Percentiles rank a stretch among this genome's conserved stretches.
These are phyloP conservation scores for Ophthalmolycus amberensis DNA, from an alignment of 2,113 vertebrate species.

Conservation along the genomic window DNA sequence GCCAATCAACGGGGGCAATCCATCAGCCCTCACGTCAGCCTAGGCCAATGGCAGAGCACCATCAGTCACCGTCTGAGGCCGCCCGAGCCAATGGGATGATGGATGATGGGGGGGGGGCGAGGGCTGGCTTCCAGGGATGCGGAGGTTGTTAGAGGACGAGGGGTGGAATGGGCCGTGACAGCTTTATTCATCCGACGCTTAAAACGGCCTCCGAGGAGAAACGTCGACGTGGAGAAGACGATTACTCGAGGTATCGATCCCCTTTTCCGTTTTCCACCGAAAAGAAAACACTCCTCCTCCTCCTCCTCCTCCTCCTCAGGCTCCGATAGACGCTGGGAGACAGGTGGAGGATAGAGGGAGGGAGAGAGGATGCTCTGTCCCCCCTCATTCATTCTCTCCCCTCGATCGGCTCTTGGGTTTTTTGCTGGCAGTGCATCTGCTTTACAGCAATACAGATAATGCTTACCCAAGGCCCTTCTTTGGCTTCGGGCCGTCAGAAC, in stretches of 20 bases:
- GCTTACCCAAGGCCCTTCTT: slow-evolving; percentile 60
- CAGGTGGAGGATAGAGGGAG: slow-evolving; percentile 38
- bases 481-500: slow-evolving; percentile 11
- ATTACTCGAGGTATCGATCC: slow-evolving; percentile 81
- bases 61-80: slow-evolving; percentile 49
- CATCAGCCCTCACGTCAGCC: slow-evolving; percentile 54
- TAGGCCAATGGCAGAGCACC: slow-evolving; percentile 65
- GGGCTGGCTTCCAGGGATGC: slow-evolving; percentile 63
- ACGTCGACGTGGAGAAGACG: slow-evolving; percentile 78
- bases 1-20: slow-evolving; percentile 76
- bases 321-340: slow-evolving; percentile 42
- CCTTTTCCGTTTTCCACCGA: slow-evolving; percentile 37
- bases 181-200: slow-evolving; percentile 82
- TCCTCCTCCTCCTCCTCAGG: slow-evolving; percentile 21
- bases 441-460: slow-evolving; percentile 71
- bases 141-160: slow-evolving; percentile 64
- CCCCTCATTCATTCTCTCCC: slow-evolving; percentile 36
- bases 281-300: slow-evolving; percentile 51
- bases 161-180: slow-evolving; percentile 77
- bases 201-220: slow-evolving; percentile 79
- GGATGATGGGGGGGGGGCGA: slow-evolving; percentile 41
- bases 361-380: slow-evolving; percentile 32
- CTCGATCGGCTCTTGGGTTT: slow-evolving; percentile 1
- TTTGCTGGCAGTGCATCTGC: slow-evolving; percentile 63
- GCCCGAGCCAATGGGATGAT: slow-evolving; percentile 56